Conservation (phyloP, 2,888 invertebrate genomes). For the Dimorphilus gyrociliatus region DNA sequence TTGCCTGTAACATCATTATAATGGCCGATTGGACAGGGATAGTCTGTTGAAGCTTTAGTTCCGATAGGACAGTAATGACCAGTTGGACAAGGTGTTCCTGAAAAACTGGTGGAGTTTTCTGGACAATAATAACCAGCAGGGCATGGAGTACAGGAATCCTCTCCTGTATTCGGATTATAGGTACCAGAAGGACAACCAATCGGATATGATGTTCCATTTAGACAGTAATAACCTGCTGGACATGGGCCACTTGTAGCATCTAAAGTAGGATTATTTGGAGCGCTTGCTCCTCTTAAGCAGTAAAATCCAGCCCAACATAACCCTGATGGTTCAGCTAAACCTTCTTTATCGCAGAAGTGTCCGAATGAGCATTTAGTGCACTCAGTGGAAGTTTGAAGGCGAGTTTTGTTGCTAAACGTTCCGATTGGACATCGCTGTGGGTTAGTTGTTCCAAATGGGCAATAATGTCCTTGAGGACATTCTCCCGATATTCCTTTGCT, state of each 20-base stretch:
- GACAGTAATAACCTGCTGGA: conserved; percentile 28
- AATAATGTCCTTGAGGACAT: conserved; percentile 27
- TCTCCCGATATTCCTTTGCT: conserved; percentile 22
- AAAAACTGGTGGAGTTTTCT: conserved; percentile 14
- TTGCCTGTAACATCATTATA: conserved; percentile 21
- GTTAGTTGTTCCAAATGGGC: conserved; percentile 15
- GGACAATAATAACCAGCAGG: conserved; percentile 26
- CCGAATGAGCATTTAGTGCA: conserved; percentile 23
- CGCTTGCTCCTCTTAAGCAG: conserved; percentile 20
- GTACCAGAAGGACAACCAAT: conserved; percentile 26
- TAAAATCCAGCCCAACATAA: conserved; percentile 28
- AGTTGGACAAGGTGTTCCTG: conserved; percentile 15
- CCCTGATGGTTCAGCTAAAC: conserved; percentile 20
- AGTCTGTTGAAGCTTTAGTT: conserved; percentile 15
- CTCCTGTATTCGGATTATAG: conserved; percentile 16
- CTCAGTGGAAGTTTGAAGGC: conserved; percentile 18
- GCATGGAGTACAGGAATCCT: conserved; percentile 7
- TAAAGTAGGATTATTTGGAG: conserved; percentile 16
- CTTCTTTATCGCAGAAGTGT: conserved; percentile 18
- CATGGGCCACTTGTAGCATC: conserved; percentile 23
- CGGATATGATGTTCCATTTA: conserved; percentile 25
- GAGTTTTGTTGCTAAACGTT: conserved; percentile 23
- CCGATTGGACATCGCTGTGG: conserved; percentile 22
- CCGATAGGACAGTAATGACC: conserved; percentile 25
- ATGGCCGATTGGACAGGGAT: conserved; percentile 22